Percentiles rank a stretch among this genome's conserved stretches.
Conservation (phyloP, 1,140 invertebrate genomes). For the Philotrypesis tridentata region DNA sequence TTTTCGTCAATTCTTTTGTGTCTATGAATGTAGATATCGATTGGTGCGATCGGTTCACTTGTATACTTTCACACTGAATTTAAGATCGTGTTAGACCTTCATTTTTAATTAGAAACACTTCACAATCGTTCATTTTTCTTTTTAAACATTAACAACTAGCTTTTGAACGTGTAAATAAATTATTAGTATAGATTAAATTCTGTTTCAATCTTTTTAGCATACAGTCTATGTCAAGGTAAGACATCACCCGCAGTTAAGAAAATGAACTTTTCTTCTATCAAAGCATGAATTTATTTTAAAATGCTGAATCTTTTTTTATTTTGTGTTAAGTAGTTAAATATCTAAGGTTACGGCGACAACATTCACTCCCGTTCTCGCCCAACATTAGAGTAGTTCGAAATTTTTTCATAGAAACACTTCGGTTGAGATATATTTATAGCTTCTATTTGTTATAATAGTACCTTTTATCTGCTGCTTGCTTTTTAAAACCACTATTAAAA, state of each 20-base stretch:
- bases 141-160: slow-evolving; percentile 32
- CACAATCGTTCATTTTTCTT: slow-evolving; percentile 16
- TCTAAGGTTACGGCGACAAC: neutral
- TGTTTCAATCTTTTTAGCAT: slow-evolving; percentile 74
- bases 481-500: neutral
- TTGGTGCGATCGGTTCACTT: neutral
- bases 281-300: slow-evolving; percentile 48
- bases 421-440: neutral
- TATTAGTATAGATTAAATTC: slow-evolving; percentile 66
- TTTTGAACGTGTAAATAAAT: slow-evolving; percentile 36
- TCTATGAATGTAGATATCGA: neutral
- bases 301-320: neutral
- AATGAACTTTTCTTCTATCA: slow-evolving; percentile 43
- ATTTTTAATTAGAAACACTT: slow-evolving; percentile 18
- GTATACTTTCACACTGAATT: slow-evolving; percentile 18
- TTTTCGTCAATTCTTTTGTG: neutral
- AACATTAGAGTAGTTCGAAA: neutral
- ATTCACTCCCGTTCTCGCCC: neutral
- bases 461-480: slow-evolving; percentile 20
- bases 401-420: neutral
- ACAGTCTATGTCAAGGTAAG: slow-evolving; percentile 75
- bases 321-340: neutral
- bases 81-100: neutral
- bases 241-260: slow-evolving; percentile 60
- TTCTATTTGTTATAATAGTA: slow-evolving; percentile 11